These are phyloP conservation scores for Emmelina monodactyla DNA, from an alignment of 2,888 invertebrate species.

Conservation along the genomic window DNA sequence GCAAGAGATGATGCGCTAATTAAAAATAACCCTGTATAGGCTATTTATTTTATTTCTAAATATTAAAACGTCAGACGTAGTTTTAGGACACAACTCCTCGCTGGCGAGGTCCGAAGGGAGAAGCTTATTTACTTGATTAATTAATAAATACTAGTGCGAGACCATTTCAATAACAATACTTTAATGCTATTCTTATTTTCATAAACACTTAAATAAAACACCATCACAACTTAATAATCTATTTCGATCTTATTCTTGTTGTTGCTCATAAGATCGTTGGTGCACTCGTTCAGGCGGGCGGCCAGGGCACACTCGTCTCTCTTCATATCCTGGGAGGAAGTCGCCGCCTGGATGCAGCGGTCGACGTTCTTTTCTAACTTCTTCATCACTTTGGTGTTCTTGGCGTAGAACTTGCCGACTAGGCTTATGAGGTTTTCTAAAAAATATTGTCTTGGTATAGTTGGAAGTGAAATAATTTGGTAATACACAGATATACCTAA, in stretches of 20 bases:
- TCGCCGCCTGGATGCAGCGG: conserved; percentile 40
- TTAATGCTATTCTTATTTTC: too few species aligned
- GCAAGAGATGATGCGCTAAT: too few species aligned
- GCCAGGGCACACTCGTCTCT: conserved; percentile 42
- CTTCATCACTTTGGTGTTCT: conserved; percentile 46
- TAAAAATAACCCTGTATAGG: too few species aligned
- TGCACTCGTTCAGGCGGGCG: conserved; percentile 43
- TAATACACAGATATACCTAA: background rate
- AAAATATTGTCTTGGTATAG: conserved; percentile 17
- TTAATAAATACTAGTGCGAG: too few species aligned
- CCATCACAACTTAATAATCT: conserved; percentile 42
- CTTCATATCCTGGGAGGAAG: conserved; percentile 14
- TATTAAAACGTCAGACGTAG: too few species aligned
- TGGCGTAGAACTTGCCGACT: conserved; percentile 47
- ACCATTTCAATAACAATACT: too few species aligned
- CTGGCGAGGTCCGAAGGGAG: too few species aligned
- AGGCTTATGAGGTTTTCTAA: conserved; percentile 37
- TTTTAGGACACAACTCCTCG: too few species aligned
- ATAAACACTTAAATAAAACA: too few species aligned
- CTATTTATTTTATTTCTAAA: too few species aligned
- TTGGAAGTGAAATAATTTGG: background rate
- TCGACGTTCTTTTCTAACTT: conserved; percentile 48
- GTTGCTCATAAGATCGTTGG: conserved; percentile 45
- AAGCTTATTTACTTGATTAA: too few species aligned
- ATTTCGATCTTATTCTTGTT: conserved; percentile 42